Base-by-base conservation (phyloP, 2,113 vertebrate genomes). In the Muntiacus reevesi region DNA sequence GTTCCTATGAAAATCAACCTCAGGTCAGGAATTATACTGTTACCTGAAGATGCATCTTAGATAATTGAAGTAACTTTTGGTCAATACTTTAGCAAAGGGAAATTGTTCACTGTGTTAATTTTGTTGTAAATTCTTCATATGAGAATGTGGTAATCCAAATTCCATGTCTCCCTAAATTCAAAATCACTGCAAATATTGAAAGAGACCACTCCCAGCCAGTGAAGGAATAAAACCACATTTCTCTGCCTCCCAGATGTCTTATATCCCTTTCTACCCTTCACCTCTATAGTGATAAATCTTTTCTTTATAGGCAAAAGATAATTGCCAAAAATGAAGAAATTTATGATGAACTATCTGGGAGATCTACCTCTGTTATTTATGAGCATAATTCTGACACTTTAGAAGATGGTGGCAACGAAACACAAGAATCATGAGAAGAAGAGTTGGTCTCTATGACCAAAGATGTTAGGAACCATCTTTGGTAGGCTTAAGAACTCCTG, bases 321-420 rank as follows among this genome's bases (percentile, higher is more conserved):
- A 94, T 95, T 78, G 64, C 91, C 87, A 97, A 98, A 81, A 98
- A 91, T 79, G 98, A 98, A 97, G 98, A 97, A 54, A 79, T 83
- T 52, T 96, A 47, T 60, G 94, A 71, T 47, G 62, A 60, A 81
- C 45, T 1, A 21, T 59, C 67, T 57, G 88, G 87, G 28, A 79
- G 2, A n/a, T 30, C 16, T 0, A 13, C 19, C 21, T 96, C 25
- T 33, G 2, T 27, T 6, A 2, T 14, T 89, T 67, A 17, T 47
- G 23, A 82, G 2, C 16, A 33, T 25, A 7, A 59, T 25, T 57
- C 16, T 36, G 85, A 92, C 15, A 19, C 15, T 27, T 25, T 84
- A 47, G 85, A 97, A 90, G 85, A 78, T 3, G 6, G 4, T 10
- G 82, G 6, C 47, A 71, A 59, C 23, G 76, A 71, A 91, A 43